Evolutionary conservation across 1,140 invertebrate species (phyloP), one percentile per base, ranked within the genome.

Genomic region (Luehdorfia chinensis): DNA sequence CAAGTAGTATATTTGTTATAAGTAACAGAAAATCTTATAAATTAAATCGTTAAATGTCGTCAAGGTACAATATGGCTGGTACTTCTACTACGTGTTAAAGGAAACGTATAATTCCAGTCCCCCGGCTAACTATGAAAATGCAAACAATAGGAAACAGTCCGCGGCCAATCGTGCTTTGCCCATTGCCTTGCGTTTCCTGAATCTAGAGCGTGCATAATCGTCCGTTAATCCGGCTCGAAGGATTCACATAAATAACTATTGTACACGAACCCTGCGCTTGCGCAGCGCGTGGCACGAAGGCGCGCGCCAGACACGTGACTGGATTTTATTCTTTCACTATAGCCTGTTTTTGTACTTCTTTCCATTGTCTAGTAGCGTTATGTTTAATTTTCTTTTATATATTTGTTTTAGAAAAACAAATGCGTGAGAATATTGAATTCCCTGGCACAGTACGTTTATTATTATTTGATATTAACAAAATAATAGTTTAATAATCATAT

Each of bases 201-300:
- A 86, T 86, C 71, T 80, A 70, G 76, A 79, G 75, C 79, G 76
- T 75, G 76, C 68, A 83, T 80, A 84, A 83, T 83, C 70, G 69
- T 72, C 76, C 76, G 76, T 83, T 84, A 84, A 86, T 84, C 75
- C 74, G 55, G 66, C 66, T 63, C 59, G 70, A 70, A 84, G 79
- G 75, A 84, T 69, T 65, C 70, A 61, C 64, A 66, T 73, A 59
- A 66, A 68, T 66, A 68, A 65, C 61, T 59, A 77, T 75, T 75
- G 73, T 73, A 65, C 59, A 59, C 51, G 55, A 57, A 34, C 49
- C 50, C 57, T 72, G 75, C 70, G 68, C 75, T 54, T 50, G 75
- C 73, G 76, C 74, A 71, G 66, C 74, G 72, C 80, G 79, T 77
- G 72, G 73, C 71, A 50, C 46, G 32, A 41, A 36, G 64, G 63